Evolutionary conservation across 2,797 vertebrate genomes (phyloP), one percentile per base, ranked within the genome.

Genomic region (Xenopus petersii): DNA sequence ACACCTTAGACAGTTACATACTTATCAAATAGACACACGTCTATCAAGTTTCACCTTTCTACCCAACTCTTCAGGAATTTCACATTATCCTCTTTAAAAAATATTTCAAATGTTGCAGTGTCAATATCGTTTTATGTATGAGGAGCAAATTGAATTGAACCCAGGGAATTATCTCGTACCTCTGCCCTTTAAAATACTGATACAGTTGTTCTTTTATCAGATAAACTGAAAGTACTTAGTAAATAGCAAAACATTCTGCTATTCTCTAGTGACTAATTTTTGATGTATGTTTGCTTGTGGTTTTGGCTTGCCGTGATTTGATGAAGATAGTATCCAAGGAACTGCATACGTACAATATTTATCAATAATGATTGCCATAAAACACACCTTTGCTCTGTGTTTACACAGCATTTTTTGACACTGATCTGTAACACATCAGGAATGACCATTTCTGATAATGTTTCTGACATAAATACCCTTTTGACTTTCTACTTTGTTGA

Each of bases 331-430:
- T 58, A 58, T 56, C 67, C 64, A 49, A 67, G 47, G 64, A 64
- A n/a, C 17, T 67, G 9, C 12, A 65, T 48, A 36, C 6, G 10
- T 16, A 65, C 63, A 47, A 42, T 42, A 42, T 65, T 65, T 65
- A 65, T 65, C 46, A 48, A 17, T 65, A 65, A 48, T 17, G 21
- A 65, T 65, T 47, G 64, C 33, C 62, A 17, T 49, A 67, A 67
- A 67, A 67, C 64, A 67, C 64, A 30, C 64, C 64, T 51, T 67
- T 16, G 47, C n/a, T 51, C 64, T 48, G 11, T 67, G 47, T 65
- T 65, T 47, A 48, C n/a, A 47, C n/a, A 65, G 63, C 10, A 21
- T 42, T 65, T 64, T 48, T 47, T 24, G 42, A 65, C 42, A 47
- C 36, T 48, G 16, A 48, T n/a, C 11, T 17, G 47, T 36, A 65